Base-by-base conservation (phyloP, 1,140 invertebrate genomes). In the Oscheius sp. region DNA sequence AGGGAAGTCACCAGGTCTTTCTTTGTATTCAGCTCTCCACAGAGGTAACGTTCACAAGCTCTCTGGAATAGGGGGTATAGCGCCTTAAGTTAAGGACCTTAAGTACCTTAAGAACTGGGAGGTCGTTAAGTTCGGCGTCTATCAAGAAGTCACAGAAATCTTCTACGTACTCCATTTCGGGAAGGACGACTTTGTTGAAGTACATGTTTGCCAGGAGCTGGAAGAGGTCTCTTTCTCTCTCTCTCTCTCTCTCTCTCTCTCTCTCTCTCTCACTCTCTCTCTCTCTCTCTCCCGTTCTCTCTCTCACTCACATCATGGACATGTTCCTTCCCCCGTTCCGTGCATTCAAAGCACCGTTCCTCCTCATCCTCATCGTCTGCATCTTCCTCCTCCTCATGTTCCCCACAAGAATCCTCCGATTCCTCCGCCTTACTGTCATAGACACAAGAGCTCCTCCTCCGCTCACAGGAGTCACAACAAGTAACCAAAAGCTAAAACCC, bases 111-210 rank as follows among this genome's bases (percentile, higher is more conserved):
- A 83, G 31, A 13, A 83, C 81, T 4, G 81, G 81, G 35, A 83
- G 67, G 55, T 83, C 81, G 46, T 82, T 83, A 4, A 83, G 72
- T 49, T 83, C 83, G 0, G 81, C 81, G 69, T 83, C 81, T 35
- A 83, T 83, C 29, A 84, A 42, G 55, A 83, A 84, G 70, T 82
- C 81, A 20, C 73, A 76, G 70, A 84, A 83, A 68, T 82, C 81
- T 70, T 82, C 81, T 13, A 82, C 80, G 66, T 82, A 82, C 23
- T 80, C 77, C 82, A 83, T 84, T 63, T 83, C 65, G 1, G 81
- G 80, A 3, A 83, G 70, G 23, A 76, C 74, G 18, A 84, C 74
- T 68, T 78, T 83, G 65, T 82, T 84, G 72, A 82, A 82, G 64
- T 82, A 82, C 67, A 82, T 79, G 61, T 82, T 82, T 3, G 81